phyloP scores from a whole-genome alignment of 2,888 invertebrate genomes.

The Meghimatium bilineatum region DNA sequence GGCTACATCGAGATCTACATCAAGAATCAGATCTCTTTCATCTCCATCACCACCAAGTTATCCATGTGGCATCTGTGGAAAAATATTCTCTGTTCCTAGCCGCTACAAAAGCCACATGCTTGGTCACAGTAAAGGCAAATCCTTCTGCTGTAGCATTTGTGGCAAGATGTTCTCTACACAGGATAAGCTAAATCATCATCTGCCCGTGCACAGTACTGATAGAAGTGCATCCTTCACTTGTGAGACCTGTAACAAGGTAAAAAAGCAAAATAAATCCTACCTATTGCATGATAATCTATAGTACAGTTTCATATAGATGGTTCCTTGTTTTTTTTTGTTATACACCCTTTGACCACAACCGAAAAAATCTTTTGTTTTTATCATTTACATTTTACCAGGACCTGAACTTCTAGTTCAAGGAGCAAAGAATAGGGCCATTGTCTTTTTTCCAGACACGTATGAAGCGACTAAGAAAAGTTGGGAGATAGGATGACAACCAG shows the following conservation, averaged over 20 bases:
- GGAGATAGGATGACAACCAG: too few species aligned
- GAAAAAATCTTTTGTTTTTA: too few species aligned
- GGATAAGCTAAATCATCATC: slow-evolving; percentile 49
- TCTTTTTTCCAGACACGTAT: too few species aligned
- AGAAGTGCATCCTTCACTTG: slow-evolving; percentile 48
- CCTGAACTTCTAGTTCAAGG: too few species aligned
- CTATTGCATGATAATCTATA: not conserved
- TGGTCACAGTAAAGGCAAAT: slow-evolving; percentile 52
- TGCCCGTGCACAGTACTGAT: slow-evolving; percentile 49
- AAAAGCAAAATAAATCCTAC: not conserved
- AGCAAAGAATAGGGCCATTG: too few species aligned
- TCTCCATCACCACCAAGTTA: slow-evolving; percentile 41
- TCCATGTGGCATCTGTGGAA: slow-evolving; percentile 51
- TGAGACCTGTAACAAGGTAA: slow-evolving; percentile 46
- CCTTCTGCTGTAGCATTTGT: slow-evolving; percentile 51
- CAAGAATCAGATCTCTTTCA: not conserved
- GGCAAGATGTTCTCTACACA: slow-evolving; percentile 52
- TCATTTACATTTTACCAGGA: too few species aligned
- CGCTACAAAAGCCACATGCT: slow-evolving; percentile 54
- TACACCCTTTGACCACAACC: too few species aligned
- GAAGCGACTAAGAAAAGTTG: too few species aligned
- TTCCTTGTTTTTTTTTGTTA: too few species aligned
- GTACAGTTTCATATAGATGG: too few species aligned
- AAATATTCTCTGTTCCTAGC: slow-evolving; percentile 50
- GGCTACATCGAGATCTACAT: not conserved